Evolutionary conservation across 2,797 vertebrate species (phyloP), one percentile per base, ranked within the genome.

Genomic region (Dallia pectoralis): DNA sequence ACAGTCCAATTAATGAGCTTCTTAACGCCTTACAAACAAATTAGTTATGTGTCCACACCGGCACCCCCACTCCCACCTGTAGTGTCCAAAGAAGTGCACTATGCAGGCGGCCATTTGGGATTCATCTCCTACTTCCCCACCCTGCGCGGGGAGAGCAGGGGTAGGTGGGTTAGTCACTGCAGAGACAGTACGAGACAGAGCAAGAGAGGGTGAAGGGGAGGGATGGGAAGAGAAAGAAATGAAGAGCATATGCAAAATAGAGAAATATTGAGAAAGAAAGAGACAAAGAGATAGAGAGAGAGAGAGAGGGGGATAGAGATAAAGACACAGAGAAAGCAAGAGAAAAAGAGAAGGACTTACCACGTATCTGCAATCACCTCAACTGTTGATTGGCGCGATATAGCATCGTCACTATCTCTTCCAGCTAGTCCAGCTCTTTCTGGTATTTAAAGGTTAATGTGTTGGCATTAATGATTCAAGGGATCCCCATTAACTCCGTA

Each of bases 1-100:
- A 72, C 80, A 88, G 87, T 85, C 87, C 88, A 84, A 88, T 88
- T 89, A 92, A 92, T 91, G 88, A 92, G 91, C 84, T 81, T 80
- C 81, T 82, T 84, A 81, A 87, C 91, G 90, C 88, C 87, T 91
- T 85, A 91, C 83, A 91, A 91, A 87, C 79, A 84, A 78, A 40
- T 40, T 6, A 40, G 36, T 6, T 9, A 5, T 1, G 36, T 9
- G 9, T 40, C 4, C 36, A 40, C 36, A 40, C 6, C 36, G 36
- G 36, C 36, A 40, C 36, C 36, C 36, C 2, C 5, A 0, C 36
- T 40, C 2, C 36, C 36, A 6, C 36, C 9, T n/a, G n/a, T n/a
- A n/a, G n/a, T n/a, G n/a, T n/a, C n/a, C n/a, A n/a, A n/a, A n/a
- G n/a, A n/a, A n/a, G n/a, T 2, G 36, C 36, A 40, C 36, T 7